Conservation (phyloP, 2,888 invertebrate species). For the Lithosia quadra region DNA sequence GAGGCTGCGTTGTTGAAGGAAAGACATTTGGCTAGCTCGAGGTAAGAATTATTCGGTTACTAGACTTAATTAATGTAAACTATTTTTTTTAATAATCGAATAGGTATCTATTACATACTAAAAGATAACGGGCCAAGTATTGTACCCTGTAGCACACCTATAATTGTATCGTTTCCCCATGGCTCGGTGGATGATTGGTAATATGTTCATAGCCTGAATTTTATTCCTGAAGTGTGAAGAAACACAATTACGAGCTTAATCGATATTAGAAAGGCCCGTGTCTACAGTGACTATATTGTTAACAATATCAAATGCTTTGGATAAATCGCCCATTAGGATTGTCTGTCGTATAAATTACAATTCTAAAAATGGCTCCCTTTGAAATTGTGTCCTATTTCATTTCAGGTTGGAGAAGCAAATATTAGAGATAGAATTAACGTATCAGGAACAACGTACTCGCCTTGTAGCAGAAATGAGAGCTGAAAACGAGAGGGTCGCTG, state of each 20-base stretch:
- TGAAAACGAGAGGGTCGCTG: constrained; percentile 89
- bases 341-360: not conserved
- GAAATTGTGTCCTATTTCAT: not conserved
- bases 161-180: not conserved
- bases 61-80: not conserved
- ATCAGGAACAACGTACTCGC: constrained; percentile 79
- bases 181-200: not conserved
- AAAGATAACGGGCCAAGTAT: not conserved
- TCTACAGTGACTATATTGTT: not conserved
- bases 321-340: not conserved
- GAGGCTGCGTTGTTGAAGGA: constrained; percentile 79
- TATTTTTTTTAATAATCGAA: not conserved
- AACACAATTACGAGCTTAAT: not conserved
- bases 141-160: not conserved
- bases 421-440: constrained; percentile 74
- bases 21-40: constrained; percentile 77
- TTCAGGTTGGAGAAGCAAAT: constrained; percentile 80
- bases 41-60: constrained; percentile 54
- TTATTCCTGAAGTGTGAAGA: not conserved
- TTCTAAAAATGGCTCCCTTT: not conserved
- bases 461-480: constrained; percentile 89
- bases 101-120: too few relatives aligned
- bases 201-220: not conserved
- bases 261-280: not conserved
- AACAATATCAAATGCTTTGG: not conserved